Evolutionary conservation across 2,888 invertebrate genomes (phyloP).

Genomic region (Drosophila longiperda): DNA sequence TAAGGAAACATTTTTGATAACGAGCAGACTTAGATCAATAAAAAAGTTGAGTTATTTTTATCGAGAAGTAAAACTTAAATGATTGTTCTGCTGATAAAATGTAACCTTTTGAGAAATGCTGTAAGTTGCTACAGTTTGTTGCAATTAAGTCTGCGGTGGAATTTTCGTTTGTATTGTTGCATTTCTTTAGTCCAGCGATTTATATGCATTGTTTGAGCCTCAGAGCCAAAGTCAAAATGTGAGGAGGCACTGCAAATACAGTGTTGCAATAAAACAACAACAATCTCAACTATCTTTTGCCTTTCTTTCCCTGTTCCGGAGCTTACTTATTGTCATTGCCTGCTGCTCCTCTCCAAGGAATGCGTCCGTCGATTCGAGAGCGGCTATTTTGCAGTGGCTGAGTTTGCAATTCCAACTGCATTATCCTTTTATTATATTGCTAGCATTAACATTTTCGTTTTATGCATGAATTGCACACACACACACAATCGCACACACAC

Average conservation of each 20-base stretch:
- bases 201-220: constrained; percentile 6
- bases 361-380: constrained; percentile 28
- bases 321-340: constrained; percentile 56
- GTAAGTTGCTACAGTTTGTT: not conserved
- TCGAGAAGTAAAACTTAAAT: not conserved
- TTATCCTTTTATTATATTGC: constrained; percentile 66
- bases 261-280: constrained; percentile 18
- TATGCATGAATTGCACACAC: constrained; percentile 32
- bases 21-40: not conserved
- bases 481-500: constrained; percentile 1
- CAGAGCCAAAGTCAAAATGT: too few species aligned
- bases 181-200: constrained; percentile 4
- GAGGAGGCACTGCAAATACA: not conserved
- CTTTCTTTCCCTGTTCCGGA: constrained; percentile 40
- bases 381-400: constrained; percentile 8
- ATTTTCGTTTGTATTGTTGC: constrained; percentile 11
- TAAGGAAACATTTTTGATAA: not conserved
- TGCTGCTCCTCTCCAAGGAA: constrained; percentile 39
- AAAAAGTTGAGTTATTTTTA: not conserved
- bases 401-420: constrained; percentile 49
- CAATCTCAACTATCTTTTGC: constrained; percentile 15
- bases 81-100: not conserved
- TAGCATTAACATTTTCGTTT: constrained; percentile 59
- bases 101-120: not conserved
- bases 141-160: constrained; percentile 10